Evolutionary conservation across 1,140 invertebrate species (phyloP), one percentile per base, ranked within the genome.

Genomic region (Aphelenchoides fujianensis): DNA sequence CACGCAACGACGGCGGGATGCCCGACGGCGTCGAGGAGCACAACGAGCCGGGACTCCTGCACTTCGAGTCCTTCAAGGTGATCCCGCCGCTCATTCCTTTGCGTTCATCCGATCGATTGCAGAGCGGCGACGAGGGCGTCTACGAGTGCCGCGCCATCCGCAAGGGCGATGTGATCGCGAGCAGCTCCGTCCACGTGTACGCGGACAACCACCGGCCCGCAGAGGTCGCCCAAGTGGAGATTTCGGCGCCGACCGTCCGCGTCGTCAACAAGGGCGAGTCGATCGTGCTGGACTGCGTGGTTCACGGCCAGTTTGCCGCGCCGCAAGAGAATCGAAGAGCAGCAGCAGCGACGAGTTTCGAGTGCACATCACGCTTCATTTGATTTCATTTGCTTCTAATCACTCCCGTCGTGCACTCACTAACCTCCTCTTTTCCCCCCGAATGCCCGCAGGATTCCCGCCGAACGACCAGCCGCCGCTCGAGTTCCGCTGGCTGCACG

Each of bases 221-320:
- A 7, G 80, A 84, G 54, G 69, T 73, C 7, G 69, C 77, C 35
- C 70, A 78, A 37, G 82, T 83, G 52, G 78, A 81, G 31, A 84
- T 83, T 41, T 78, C 77, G 5, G 70, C 78, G 7, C 82, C 82
- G 41, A 72, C 57, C 28, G 80, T 83, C 27, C 71, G 81, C 7
- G 81, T 83, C 1, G 81, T 83, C 27, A 79, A 77, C 41, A 70
- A 84, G 66, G 82, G 82, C 1, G 82, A 84, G 48, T 84, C 83
- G 16, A 84, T 84, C 53, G 77, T 83, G 27, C 59, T 83, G 12
- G 78, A 84, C 64, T 83, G 82, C 68, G 69, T 76, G 63, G 82
- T 83, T 32, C 71, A 81, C 69, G 82, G 82, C 84, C 36, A 52
- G 80, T 77, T 41, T 36, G 19, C 9, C 7, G 36, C n/a, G n/a